phyloP scores from a whole-genome alignment of 2,797 vertebrate genomes.

The Yasuhikotakia modesta region DNA sequence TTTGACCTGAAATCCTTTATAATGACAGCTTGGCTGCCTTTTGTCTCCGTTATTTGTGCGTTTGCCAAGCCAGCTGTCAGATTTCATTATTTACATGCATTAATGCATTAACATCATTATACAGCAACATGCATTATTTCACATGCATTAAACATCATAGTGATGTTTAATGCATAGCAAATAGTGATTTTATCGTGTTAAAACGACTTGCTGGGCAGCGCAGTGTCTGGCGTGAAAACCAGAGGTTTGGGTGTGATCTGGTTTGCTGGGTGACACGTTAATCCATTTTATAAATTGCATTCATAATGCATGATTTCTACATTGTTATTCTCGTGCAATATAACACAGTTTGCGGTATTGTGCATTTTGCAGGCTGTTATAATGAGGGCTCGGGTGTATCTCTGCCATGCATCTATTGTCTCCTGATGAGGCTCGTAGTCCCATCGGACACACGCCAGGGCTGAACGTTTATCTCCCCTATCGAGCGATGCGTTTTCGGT shows the following conservation, averaged over 20 bases:
- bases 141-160: too few relatives aligned
- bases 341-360: neutral
- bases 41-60: conserved; percentile 26
- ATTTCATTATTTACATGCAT: neutral
- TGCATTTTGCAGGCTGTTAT: neutral
- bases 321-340: neutral
- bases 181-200: neutral
- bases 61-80: neutral
- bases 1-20: neutral
- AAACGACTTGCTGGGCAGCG: neutral
- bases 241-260: conserved; percentile 43
- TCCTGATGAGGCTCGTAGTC: conserved; percentile 12
- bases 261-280: neutral
- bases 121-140: neutral
- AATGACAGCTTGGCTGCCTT: conserved; percentile 16
- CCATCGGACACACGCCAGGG: conserved; percentile 1
- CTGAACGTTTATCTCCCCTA: conserved; percentile 13
- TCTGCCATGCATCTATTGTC: conserved; percentile 41
- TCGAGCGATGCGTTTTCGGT: neutral
- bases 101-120: neutral
- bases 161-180: too few relatives aligned
- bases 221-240: neutral
- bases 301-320: neutral
- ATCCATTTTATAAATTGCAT: neutral
- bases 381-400: conserved; percentile 24